Conservation (phyloP, 2,113 vertebrate genomes). For the Dasyurus viverrinus region DNA sequence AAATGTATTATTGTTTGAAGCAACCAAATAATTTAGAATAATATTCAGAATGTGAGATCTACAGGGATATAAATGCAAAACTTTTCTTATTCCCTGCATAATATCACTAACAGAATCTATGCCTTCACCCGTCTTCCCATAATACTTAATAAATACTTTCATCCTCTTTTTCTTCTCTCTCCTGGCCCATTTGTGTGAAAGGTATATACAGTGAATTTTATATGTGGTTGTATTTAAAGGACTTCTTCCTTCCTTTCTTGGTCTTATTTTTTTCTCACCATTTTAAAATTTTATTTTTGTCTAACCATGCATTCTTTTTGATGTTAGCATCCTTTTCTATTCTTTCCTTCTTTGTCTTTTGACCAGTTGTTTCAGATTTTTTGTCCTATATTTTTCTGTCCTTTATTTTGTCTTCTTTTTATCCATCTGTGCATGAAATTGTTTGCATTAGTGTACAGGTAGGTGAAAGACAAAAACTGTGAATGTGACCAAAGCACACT, state of each 20-base stretch:
- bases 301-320: background rate
- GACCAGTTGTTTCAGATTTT: background rate
- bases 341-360: slow-evolving; percentile 19
- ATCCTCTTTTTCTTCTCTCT: background rate
- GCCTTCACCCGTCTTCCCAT: background rate
- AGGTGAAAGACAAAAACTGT: background rate
- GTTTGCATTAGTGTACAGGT: background rate
- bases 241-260: slow-evolving; percentile 3
- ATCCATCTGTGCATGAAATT: background rate
- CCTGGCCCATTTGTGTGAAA: background rate
- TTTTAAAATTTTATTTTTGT: background rate
- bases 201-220: background rate
- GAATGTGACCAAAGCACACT: background rate
- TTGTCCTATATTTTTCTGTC: slow-evolving; percentile 4
- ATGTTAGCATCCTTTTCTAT: background rate
- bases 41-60: slow-evolving; percentile 18
- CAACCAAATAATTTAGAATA: background rate
- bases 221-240: background rate
- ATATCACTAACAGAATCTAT: background rate
- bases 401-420: background rate
- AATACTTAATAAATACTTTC: background rate
- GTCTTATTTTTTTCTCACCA: background rate
- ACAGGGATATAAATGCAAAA: background rate
- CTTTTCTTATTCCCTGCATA: background rate
- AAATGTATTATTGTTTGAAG: slow-evolving; percentile 14